phyloP scores from a whole-genome alignment of 2,888 invertebrate genomes.

The Lasioglossum calceatum region DNA sequence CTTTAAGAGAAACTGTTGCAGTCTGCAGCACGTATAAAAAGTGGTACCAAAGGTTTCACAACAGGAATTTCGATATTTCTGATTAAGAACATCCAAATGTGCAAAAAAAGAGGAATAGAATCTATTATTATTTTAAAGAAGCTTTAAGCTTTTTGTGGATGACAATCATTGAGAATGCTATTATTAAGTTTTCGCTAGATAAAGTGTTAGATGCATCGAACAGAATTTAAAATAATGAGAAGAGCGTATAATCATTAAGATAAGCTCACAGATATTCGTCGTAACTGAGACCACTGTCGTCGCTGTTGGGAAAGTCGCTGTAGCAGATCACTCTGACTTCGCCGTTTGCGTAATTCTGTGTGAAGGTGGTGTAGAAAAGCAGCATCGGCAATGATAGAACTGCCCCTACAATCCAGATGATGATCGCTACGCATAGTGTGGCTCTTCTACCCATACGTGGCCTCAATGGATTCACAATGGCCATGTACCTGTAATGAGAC shows the following conservation, averaged over 20 bases:
- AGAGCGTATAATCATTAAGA: slow-evolving; percentile 10
- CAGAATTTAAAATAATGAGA: neutral
- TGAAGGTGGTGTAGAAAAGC: slow-evolving; percentile 92
- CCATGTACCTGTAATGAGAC: slow-evolving; percentile 91
- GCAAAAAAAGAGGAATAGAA: too few relatives aligned
- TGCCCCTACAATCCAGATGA: slow-evolving; percentile 94
- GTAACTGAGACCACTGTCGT: slow-evolving; percentile 88
- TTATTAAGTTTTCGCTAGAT: neutral
- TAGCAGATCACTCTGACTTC: slow-evolving; percentile 91
- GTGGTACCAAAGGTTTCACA: too few relatives aligned
- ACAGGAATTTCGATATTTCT: too few relatives aligned
- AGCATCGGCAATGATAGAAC: slow-evolving; percentile 94
- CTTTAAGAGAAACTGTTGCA: too few relatives aligned
- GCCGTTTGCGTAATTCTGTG: slow-evolving; percentile 86
- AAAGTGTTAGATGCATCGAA: neutral
- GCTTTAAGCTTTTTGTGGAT: neutral
- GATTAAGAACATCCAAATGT: too few relatives aligned
- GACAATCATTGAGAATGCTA: neutral
- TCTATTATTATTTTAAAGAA: neutral
- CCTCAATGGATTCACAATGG: slow-evolving; percentile 96
- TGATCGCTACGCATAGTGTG: slow-evolving; percentile 92
- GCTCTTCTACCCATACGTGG: slow-evolving; percentile 94
- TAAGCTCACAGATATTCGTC: slow-evolving; percentile 91
- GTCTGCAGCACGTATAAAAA: too few relatives aligned
- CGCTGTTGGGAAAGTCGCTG: slow-evolving; percentile 90